These are phyloP conservation scores for Leptopilina syphax DNA, from an alignment of 2,888 invertebrate species.

Conservation along the genomic window DNA sequence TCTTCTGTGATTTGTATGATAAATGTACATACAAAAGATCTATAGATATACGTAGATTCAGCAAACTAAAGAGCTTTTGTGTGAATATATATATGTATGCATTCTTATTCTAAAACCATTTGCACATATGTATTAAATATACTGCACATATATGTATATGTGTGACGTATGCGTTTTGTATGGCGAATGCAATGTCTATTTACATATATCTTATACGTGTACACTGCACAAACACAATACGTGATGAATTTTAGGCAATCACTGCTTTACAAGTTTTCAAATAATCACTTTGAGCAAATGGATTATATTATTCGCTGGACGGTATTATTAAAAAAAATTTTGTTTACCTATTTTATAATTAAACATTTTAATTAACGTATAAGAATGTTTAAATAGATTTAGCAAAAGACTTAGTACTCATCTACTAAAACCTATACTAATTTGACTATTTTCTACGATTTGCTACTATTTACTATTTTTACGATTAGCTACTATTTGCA, in stretches of 20 bases:
- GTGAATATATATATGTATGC: background rate
- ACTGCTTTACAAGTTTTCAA: background rate
- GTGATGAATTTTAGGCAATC: slow-evolving; percentile 3
- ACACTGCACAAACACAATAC: background rate
- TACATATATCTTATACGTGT: background rate
- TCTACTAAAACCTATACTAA: too few relatives aligned
- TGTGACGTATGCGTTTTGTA: background rate
- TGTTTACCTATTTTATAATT: too few relatives aligned
- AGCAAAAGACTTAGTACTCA: too few relatives aligned
- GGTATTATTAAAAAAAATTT: too few relatives aligned
- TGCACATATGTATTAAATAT: background rate
- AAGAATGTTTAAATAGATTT: too few relatives aligned
- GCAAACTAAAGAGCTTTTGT: slow-evolving; percentile 17
- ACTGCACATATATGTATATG: background rate
- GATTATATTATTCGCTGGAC: too few relatives aligned
- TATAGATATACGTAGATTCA: background rate
- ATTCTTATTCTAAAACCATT: background rate
- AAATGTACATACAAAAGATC: background rate
- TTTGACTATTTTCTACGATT: too few relatives aligned
- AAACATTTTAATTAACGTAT: too few relatives aligned
- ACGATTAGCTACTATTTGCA: too few relatives aligned
- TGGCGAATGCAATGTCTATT: background rate
- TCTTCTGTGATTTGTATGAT: background rate
- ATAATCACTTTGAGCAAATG: too few relatives aligned
- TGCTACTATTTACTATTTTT: too few relatives aligned